A percentile compares a stretch with the other conserved stretches of the same genome.
These are phyloP conservation scores for Sicus ferrugineus DNA, from an alignment of 2,888 invertebrate genomes.

Conservation along the genomic window DNA sequence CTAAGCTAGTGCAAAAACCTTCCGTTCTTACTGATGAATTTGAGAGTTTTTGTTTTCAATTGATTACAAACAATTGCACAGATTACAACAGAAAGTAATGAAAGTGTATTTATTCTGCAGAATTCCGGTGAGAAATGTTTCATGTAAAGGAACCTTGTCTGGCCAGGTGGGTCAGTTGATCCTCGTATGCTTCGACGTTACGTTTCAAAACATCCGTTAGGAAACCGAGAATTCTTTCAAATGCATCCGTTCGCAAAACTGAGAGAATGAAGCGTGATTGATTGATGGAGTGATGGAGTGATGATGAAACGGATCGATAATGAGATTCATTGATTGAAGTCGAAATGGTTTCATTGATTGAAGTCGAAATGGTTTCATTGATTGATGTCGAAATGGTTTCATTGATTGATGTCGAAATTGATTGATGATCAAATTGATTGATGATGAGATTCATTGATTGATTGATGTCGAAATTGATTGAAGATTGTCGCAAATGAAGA, in stretches of 20 bases:
- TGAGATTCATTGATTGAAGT: too few relatives aligned
- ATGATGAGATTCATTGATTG: conserved; percentile 6
- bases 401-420: conserved; percentile 6
- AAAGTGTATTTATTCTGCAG: not conserved
- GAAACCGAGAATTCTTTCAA: conserved; percentile 94
- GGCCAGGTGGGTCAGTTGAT: conserved; percentile 54
- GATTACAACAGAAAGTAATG: not conserved
- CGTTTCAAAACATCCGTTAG: conserved; percentile 98
- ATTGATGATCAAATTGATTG: not conserved
- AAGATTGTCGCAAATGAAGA: not conserved
- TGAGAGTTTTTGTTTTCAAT: conserved; percentile 35
- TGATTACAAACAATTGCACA: conserved; percentile 34
- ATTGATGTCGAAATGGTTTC: not conserved
- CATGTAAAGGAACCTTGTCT: conserved; percentile 45
- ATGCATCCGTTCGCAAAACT: conserved; percentile 97
- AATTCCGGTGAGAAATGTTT: conserved; percentile 18
- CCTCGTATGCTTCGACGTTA: conserved; percentile 92
- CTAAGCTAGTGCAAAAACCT: conserved; percentile 27
- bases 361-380: too few relatives aligned
- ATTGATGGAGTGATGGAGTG: not conserved
- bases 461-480: conserved; percentile 3
- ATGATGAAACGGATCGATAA: not conserved
- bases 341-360: not conserved
- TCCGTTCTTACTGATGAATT: conserved; percentile 5
- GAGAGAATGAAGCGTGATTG: not conserved